Base-by-base conservation (phyloP, 2,113 vertebrate genomes). In the Patagioenas fasciata region DNA sequence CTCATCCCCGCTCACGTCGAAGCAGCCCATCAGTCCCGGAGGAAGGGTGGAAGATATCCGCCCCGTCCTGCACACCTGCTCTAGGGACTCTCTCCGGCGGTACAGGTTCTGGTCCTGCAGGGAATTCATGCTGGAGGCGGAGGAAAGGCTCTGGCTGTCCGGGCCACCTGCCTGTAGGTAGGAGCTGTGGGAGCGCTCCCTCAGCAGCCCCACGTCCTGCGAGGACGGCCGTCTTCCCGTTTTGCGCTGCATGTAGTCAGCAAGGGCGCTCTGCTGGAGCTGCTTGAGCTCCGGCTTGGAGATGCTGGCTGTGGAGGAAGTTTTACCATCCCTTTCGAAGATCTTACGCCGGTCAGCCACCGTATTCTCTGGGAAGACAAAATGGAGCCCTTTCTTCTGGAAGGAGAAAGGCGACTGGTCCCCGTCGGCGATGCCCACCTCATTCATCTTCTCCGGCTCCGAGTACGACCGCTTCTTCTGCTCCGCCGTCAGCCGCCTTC, bases 401-500 rank as follows among this genome's bases (percentile, higher is more conserved):
- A 89, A 95, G 40, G 97, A 96, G 62, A 93, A 79, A 4, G 96
- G 83, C 0, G 89, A 92, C 0, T 95, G 97, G 75, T 99, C 98
- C 1, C 87, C 69, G 6, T 99, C 98, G 0, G 96, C 98, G 56
- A 99, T 71, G 11, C 99, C 99, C 20, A 99, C 98, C 94, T 99
- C 98, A 0, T 99, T 98, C 97, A 99, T 98, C 93, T 98, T 99
- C 94, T 99, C 99, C 0, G 99, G 99, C 97, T 99, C 99, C 0
- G 99, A 99, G 96, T 99, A 99, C 0, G 99, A 99, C 6, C 98
- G 97, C 85, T 99, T 99, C 97, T 99, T 99, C 97, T 99, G 99
- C 95, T 99, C 99, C 0, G 97, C 91, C 0, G 98, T 98, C 91
- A 99, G 97, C 50, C 99, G 98, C 82, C 98, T 98, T 38, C 99